Evolutionary conservation across 2,888 invertebrate species (phyloP).

Genomic region (Phalera bucephala): DNA sequence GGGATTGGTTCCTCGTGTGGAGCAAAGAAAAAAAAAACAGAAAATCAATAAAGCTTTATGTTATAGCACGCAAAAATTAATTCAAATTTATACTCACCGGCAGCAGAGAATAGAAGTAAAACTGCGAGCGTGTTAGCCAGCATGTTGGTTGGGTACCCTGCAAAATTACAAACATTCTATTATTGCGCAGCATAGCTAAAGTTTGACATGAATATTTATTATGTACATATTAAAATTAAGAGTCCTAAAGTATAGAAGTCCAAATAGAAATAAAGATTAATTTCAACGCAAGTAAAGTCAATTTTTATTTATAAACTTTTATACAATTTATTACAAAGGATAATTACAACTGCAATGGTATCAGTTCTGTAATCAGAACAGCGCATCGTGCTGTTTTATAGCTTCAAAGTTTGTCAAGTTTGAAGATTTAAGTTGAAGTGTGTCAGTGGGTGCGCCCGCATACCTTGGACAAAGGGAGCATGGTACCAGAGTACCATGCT

Average conservation of each 20-base stretch:
- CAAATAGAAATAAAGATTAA: neutral
- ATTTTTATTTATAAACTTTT: too few relatives aligned
- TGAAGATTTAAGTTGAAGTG: neutral
- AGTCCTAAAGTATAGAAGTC: too few relatives aligned
- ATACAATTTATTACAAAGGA: too few relatives aligned
- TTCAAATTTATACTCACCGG: slow-evolving; percentile 27
- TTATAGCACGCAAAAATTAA: neutral
- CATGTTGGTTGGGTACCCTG: slow-evolving; percentile 17
- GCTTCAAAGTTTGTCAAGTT: neutral
- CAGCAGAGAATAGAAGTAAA: slow-evolving; percentile 18
- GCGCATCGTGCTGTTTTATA: neutral
- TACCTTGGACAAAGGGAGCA: neutral
- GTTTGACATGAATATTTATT: too few relatives aligned
- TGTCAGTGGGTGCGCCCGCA: neutral
- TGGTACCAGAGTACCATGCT: neutral
- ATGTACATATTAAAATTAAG: too few relatives aligned
- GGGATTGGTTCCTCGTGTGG: too few relatives aligned
- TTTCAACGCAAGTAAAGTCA: neutral
- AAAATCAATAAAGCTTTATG: too few relatives aligned
- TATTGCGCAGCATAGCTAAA: too few relatives aligned
- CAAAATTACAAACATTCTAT: slow-evolving; percentile 4
- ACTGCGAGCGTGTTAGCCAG: slow-evolving; percentile 14
- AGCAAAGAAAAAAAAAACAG: too few relatives aligned
- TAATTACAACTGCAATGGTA: too few relatives aligned
- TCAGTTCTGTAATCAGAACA: too few relatives aligned